Evolutionary conservation across 2,888 invertebrate species (phyloP).

Genomic region (Mechanitis mazaeus): DNA sequence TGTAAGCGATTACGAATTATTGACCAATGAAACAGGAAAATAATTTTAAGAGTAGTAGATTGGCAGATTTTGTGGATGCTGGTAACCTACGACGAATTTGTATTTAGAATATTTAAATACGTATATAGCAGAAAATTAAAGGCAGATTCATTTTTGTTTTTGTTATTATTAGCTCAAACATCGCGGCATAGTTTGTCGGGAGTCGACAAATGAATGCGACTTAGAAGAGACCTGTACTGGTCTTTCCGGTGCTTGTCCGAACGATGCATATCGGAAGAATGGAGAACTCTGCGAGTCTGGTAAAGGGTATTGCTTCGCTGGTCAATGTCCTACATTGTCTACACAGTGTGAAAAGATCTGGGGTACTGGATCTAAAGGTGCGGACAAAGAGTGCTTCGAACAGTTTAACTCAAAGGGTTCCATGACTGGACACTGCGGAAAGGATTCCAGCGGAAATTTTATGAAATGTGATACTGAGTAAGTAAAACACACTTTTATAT

Average conservation of each 20-base stretch:
- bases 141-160: not conserved
- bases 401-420: constrained; percentile 97
- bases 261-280: constrained; percentile 93
- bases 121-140: not conserved
- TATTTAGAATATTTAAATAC: constrained; percentile 23
- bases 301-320: constrained; percentile 92
- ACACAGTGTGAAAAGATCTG: constrained; percentile 95
- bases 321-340: constrained; percentile 91
- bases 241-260: constrained; percentile 90
- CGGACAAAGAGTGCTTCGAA: constrained; percentile 92
- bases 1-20: no score
- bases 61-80: no score
- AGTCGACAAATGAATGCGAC: constrained; percentile 94
- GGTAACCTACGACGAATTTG: no score
- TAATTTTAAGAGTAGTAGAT: no score
- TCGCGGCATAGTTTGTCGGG: constrained; percentile 89
- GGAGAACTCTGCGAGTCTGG: constrained; percentile 88
- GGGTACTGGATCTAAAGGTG: constrained; percentile 91
- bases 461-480: constrained; percentile 92
- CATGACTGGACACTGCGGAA: constrained; percentile 96
- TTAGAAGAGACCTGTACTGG: constrained; percentile 96
- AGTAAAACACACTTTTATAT: constrained; percentile 52
- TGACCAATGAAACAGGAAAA: no score
- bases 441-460: constrained; percentile 83
- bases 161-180: constrained; percentile 77